Evolutionary conservation across 2,888 invertebrate genomes (phyloP), one percentile per base, ranked within the genome.

Genomic region (Aproaerema taeniolella): DNA sequence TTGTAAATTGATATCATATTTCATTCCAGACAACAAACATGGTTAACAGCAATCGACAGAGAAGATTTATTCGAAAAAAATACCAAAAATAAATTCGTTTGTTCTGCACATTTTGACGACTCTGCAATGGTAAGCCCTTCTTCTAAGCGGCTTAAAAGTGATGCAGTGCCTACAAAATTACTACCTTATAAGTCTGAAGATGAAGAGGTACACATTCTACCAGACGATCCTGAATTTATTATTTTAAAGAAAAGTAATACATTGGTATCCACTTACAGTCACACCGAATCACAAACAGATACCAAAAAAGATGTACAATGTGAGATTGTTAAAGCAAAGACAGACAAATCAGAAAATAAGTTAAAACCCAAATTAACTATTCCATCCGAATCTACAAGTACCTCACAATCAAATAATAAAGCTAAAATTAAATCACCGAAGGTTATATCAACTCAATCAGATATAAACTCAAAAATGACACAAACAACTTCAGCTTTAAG

Each of bases 21-120:
- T n/a, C n/a, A n/a, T 31, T 31, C n/a, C 31, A 31, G 31, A 14
- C 31, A 10, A 9, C 31, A n/a, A 31, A 5, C 14, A 31, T 31
- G 31, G 31, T 14, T 31, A 15, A 5, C 14, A 9, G 14, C n/a
- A 31, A 7, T 14, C 2, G 15, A 16, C 16, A 15, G 31, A 16
- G 9, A 15, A n/a, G 31, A 31, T 15, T n/a, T 31, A 16, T 8
- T 31, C 16, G n/a, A n/a, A 31, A 3, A 15, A 15, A 9, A 31
- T 2, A 8, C 12, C 2, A 28, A 28, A 10, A 6, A 1, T 9
- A 31, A 15, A 15, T 15, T 7, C 2, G 14, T 31, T 9, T 31
- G 31, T n/a, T 15, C 31, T n/a, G n/a, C n/a, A 2, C 31, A 31
- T 31, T 31, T 31, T 6, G 31, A 31, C n/a, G 8, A 14, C 5